Evolutionary conservation across 2,888 invertebrate species (phyloP).

Genomic region (Acanthosepion esculentum): DNA sequence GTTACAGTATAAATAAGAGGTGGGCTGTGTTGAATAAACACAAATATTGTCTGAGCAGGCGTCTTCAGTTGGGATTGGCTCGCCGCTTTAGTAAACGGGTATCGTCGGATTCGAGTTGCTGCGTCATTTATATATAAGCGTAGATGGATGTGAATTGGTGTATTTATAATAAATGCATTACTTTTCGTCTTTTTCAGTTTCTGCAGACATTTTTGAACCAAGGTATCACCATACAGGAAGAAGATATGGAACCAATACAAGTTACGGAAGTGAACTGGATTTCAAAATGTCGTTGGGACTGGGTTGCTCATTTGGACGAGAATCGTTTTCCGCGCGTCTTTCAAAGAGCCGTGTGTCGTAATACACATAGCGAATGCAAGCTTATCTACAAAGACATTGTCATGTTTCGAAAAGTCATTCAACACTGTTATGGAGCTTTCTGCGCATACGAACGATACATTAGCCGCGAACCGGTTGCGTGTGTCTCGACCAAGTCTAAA

Average conservation of each 20-base stretch:
- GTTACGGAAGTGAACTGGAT: neutral
- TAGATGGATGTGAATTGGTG: neutral
- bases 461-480: neutral
- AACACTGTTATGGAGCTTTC: neutral
- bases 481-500: neutral
- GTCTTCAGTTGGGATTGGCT: too few relatives aligned
- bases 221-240: neutral
- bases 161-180: neutral
- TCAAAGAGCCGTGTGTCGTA: neutral
- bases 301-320: neutral
- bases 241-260: neutral
- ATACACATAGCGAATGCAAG: neutral
- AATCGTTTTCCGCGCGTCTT: neutral
- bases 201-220: neutral
- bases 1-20: too few relatives aligned
- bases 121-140: too few relatives aligned
- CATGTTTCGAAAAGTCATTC: neutral
- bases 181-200: neutral
- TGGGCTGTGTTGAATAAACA: too few relatives aligned
- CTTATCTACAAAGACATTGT: neutral
- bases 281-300: constrained; percentile 1
- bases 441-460: neutral
- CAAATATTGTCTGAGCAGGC: too few relatives aligned
- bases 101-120: too few relatives aligned
- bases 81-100: too few relatives aligned